These are phyloP conservation scores for Rhodeus uyekii DNA, from an alignment of 2,797 vertebrate genomes.

Conservation along the genomic window DNA sequence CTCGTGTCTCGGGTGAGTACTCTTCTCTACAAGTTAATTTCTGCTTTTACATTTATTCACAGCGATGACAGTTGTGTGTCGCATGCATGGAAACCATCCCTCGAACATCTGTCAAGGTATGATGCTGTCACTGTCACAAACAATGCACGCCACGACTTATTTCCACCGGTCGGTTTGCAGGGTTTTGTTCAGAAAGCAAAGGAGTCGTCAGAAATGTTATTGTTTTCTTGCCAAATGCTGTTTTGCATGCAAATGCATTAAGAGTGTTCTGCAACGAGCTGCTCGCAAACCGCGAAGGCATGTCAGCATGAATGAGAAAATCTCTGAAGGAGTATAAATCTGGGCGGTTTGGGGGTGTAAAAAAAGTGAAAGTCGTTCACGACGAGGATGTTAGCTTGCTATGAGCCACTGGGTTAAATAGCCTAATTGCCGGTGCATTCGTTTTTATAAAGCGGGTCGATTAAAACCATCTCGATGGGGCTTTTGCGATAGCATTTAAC, in stretches of 20 bases:
- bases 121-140: conserved; percentile 54
- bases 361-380: conserved; percentile 68
- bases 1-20: conserved; percentile 73
- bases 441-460: neutral
- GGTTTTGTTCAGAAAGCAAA: conserved; percentile 62
- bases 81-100: conserved; percentile 34
- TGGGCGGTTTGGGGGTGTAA: conserved; percentile 65
- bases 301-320: conserved; percentile 21
- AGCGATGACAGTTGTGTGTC: conserved; percentile 61
- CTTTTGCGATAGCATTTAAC: neutral
- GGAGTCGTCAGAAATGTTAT: conserved; percentile 41
- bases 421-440: neutral
- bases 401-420: conserved; percentile 18
- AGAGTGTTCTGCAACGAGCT: neutral
- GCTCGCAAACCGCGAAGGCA: neutral
- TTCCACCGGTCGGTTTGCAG: conserved; percentile 38
- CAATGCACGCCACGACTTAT: conserved; percentile 59
- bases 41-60: conserved; percentile 41
- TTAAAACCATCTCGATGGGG: neutral
- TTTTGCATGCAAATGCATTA: conserved; percentile 24
- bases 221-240: conserved; percentile 19
- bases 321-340: conserved; percentile 57
- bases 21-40: conserved; percentile 58
- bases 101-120: conserved; percentile 49
- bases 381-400: conserved; percentile 37